A percentile compares a stretch with the other conserved stretches of the same genome.
These are phyloP conservation scores for Rhinoraja longicauda DNA, from an alignment of 2,797 vertebrate genomes.

Conservation along the genomic window DNA sequence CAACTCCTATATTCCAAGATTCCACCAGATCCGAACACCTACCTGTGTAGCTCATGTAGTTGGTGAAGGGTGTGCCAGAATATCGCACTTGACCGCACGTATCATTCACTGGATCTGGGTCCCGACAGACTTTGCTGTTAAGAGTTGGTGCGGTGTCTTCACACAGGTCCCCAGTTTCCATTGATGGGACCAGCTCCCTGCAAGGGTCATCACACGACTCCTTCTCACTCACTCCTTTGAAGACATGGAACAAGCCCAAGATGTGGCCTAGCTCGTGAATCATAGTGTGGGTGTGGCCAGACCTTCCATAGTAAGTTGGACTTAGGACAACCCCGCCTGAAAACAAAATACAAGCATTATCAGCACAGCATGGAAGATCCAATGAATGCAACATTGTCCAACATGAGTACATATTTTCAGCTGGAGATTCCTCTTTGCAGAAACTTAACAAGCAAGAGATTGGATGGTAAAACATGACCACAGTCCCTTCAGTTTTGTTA, in stretches of 20 bases:
- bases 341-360: background rate
- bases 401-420: background rate
- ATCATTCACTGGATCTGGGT: slow-evolving; percentile 78
- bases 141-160: slow-evolving; percentile 85
- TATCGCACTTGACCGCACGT: slow-evolving; percentile 76
- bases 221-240: slow-evolving; percentile 89
- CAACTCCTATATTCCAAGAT: background rate
- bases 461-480: too few species aligned
- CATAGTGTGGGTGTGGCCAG: slow-evolving; percentile 86
- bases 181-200: slow-evolving; percentile 78
- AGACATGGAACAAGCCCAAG: slow-evolving; percentile 92
- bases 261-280: slow-evolving; percentile 94
- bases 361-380: background rate
- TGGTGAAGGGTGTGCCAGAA: slow-evolving; percentile 79
- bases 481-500: background rate
- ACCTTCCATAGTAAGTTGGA: slow-evolving; percentile 80
- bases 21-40: slow-evolving; percentile 35
- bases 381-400: background rate
- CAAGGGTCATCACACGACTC: slow-evolving; percentile 96
- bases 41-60: slow-evolving; percentile 98
- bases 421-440: too few species aligned
- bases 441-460: background rate
- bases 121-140: slow-evolving; percentile 82
- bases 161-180: slow-evolving; percentile 95
- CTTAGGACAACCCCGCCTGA: slow-evolving; percentile 90